Evolutionary conservation across 2,888 invertebrate genomes (phyloP).

Genomic region (Xanthia icteritia): DNA sequence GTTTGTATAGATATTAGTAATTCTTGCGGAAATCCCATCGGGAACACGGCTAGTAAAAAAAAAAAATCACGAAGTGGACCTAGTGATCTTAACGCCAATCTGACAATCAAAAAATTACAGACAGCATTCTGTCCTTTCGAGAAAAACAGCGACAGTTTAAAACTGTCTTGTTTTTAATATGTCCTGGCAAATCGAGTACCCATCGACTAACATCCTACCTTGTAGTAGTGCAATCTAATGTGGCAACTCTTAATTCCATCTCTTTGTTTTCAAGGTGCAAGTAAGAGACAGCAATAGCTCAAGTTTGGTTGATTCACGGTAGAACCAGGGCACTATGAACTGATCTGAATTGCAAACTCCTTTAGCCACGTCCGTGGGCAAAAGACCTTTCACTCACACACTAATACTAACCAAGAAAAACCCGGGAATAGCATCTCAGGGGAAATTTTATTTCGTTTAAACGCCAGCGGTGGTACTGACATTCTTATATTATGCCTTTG

Average conservation of each 20-base stretch:
- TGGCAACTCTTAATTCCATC: not conserved
- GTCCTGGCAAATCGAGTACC: too few species aligned
- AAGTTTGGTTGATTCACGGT: not conserved
- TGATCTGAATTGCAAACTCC: slow-evolving; percentile 21
- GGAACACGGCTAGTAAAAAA: too few species aligned
- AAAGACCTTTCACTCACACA: slow-evolving; percentile 25
- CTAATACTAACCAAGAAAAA: slow-evolving; percentile 37
- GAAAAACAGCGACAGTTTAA: too few species aligned
- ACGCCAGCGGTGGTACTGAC: slow-evolving; percentile 55
- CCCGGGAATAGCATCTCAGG: slow-evolving; percentile 54
- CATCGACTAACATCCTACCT: not conserved
- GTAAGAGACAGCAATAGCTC: not conserved
- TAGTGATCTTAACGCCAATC: too few species aligned
- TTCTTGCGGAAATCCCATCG: too few species aligned
- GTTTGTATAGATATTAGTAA: too few species aligned
- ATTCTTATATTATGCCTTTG: slow-evolving; percentile 62
- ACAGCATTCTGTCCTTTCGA: too few species aligned
- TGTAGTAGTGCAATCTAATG: not conserved
- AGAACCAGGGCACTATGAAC: not conserved
- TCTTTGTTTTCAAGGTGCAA: not conserved
- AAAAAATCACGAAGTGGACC: too few species aligned
- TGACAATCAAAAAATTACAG: too few species aligned
- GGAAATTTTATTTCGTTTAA: slow-evolving; percentile 71
- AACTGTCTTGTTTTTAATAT: too few species aligned
- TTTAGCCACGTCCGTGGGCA: not conserved